Percentiles rank a stretch among this genome's conserved stretches.
These are phyloP conservation scores for Struthio camelus DNA, from an alignment of 2,113 vertebrate species.

Conservation along the genomic window DNA sequence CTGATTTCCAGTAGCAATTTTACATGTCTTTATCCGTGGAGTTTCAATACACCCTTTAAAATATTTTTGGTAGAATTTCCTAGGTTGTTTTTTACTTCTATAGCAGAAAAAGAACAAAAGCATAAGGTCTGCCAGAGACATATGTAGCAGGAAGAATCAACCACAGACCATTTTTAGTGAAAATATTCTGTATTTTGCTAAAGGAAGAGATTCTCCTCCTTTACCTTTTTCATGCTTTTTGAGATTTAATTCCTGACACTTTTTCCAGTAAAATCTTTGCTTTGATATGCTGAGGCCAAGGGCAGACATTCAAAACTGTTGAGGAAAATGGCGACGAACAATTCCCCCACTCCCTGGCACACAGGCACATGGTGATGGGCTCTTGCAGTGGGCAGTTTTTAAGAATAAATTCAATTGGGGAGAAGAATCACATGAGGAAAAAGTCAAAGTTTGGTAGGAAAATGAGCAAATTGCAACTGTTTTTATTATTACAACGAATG, in stretches of 20 bases:
- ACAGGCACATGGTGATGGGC: not conserved
- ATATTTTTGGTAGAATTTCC: not conserved
- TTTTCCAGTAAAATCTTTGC: not conserved
- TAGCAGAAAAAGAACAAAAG: constrained; percentile 35
- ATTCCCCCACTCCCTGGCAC: not conserved
- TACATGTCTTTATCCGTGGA: not conserved
- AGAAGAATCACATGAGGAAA: not conserved
- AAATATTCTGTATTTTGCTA: not conserved
- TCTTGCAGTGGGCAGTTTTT: not conserved
- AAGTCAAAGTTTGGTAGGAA: not conserved
- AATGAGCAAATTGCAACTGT: not conserved
- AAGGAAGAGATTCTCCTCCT: not conserved
- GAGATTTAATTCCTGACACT: not conserved
- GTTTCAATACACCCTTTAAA: not conserved
- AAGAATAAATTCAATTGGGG: not conserved
- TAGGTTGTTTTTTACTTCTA: not conserved
- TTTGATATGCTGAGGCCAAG: not conserved
- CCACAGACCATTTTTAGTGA: not conserved
- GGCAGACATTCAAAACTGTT: not conserved
- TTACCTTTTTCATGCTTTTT: not conserved
- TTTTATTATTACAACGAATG: not conserved
- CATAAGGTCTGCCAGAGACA: not conserved
- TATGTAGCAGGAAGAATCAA: constrained; percentile 6
- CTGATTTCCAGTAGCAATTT: constrained; percentile 23
- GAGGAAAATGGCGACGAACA: not conserved